A percentile compares a stretch with the other conserved stretches of the same genome.
Conservation (phyloP, 2,113 vertebrate genomes). For the Petroica traversi region DNA sequence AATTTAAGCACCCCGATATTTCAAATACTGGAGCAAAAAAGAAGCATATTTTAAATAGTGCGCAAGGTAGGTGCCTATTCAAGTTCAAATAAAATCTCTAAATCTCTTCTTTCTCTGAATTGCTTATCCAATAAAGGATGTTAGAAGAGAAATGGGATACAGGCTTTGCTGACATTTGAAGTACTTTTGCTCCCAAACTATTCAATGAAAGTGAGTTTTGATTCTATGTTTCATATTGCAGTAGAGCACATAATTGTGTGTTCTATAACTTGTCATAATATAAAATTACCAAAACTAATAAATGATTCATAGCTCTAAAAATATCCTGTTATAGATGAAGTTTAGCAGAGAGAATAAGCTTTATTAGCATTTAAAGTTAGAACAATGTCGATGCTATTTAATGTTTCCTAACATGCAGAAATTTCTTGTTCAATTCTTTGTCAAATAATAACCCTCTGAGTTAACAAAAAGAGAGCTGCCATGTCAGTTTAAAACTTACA, state of each 20-base stretch:
- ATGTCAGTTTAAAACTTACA: not conserved
- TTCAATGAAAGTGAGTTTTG: not conserved
- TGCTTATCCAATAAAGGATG: not conserved
- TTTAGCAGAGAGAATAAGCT: not conserved
- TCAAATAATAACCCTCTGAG: not conserved
- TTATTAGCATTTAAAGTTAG: not conserved
- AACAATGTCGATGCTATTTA: not conserved
- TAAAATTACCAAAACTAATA: slow-evolving; percentile 11
- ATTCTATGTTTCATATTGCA: not conserved
- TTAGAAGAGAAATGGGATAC: not conserved
- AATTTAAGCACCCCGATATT: not conserved
- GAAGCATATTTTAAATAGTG: not conserved
- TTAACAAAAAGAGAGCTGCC: not conserved
- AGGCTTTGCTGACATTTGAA: not conserved
- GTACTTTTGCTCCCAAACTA: not conserved
- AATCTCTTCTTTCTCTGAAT: not conserved
- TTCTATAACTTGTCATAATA: slow-evolving; percentile 22
- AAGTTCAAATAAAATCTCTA: not conserved
- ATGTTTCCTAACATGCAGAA: not conserved
- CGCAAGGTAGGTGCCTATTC: not conserved
- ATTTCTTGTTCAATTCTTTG: not conserved
- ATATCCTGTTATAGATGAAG: not conserved
- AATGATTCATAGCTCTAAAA: slow-evolving; percentile 23
- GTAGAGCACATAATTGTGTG: not conserved
- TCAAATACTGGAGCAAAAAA: not conserved